Evolutionary conservation across 2,888 invertebrate species (phyloP), one percentile per base, ranked within the genome.

Genomic region (Andrena flavipes): DNA sequence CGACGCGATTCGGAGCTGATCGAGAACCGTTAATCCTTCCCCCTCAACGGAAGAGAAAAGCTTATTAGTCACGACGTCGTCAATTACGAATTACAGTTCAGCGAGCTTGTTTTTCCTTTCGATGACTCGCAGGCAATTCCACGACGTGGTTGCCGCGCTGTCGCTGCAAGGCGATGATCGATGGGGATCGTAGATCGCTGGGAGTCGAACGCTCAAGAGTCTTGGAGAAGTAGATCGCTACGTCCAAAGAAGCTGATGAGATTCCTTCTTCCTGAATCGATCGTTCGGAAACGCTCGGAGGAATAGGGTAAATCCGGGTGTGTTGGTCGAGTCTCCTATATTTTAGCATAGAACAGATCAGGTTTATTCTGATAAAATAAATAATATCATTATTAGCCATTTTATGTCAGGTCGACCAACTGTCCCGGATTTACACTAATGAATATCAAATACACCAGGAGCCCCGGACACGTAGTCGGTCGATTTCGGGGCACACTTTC

Each of bases 401-500:
- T 42, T 42, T 42, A 13, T 42, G 1, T 1, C 5, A 20, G 10
- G 5, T 56, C 56, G 59, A 16, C 59, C 16, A 16, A 59, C 20
- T 6, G 51, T 42, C 42, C 13, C 42, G 13, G 16, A 5, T 0
- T 26, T 29, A 59, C 13, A 16, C 29, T 20, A 8, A 20, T n/a
- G 7, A 51, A 51, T 29, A 16, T 7, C 29, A 13, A 42, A 42
- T 35, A 23, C 64, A 72, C 5, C 0, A 30, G 60, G 33, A 20
- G 6, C n/a, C 6, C 10, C 3, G 20, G 62, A n/a, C n/a, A 23
- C 30, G 10, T 13, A 56, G 29, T 13, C 51, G 29, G 59, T 10
- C 60, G 42, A 76, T 51, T 69, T 64, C n/a, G 42, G 42, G 51
- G 16, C 13, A 42, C 2, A 71, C 63, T 82, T 71, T 63, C 23